A percentile compares a stretch with the other conserved stretches of the same genome.
phyloP scores from a whole-genome alignment of 2,113 vertebrate genomes.

The Hylia prasina region DNA sequence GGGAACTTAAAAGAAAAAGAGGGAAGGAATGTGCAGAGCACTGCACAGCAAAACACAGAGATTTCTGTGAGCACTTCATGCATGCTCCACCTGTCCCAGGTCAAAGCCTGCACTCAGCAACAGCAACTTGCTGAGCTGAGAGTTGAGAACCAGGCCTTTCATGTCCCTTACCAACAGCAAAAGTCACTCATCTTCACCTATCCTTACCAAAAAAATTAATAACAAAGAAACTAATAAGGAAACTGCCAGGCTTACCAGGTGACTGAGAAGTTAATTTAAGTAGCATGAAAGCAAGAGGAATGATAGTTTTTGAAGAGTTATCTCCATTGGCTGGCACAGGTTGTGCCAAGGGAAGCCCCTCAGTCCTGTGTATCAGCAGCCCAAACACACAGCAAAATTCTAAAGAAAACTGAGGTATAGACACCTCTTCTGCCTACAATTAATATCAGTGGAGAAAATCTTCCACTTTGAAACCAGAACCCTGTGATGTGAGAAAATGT shows the following conservation, averaged over 20 bases:
- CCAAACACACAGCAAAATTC: neutral
- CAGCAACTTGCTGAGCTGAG: accelerated
- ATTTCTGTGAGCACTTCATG: neutral
- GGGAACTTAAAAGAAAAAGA: neutral
- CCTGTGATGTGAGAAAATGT: neutral
- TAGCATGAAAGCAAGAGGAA: constrained; percentile 78
- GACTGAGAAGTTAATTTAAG: constrained; percentile 76
- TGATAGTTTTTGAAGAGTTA: constrained; percentile 80
- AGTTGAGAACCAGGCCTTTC: neutral
- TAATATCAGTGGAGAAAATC: neutral
- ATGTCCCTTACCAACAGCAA: neutral
- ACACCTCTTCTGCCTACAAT: neutral
- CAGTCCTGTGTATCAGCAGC: neutral
- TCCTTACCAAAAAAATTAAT: neutral
- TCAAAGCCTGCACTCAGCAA: neutral
- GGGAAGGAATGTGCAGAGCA: neutral
- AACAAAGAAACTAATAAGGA: neutral
- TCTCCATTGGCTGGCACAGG: constrained; percentile 66
- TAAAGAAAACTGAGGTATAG: neutral
- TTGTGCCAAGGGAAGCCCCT: neutral
- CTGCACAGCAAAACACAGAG: neutral
- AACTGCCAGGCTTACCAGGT: constrained; percentile 56
- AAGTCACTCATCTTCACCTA: neutral
- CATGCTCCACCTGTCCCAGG: neutral
- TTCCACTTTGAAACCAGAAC: neutral